Base-by-base conservation (phyloP, 2,797 vertebrate genomes). In the Smutsia gigantea region DNA sequence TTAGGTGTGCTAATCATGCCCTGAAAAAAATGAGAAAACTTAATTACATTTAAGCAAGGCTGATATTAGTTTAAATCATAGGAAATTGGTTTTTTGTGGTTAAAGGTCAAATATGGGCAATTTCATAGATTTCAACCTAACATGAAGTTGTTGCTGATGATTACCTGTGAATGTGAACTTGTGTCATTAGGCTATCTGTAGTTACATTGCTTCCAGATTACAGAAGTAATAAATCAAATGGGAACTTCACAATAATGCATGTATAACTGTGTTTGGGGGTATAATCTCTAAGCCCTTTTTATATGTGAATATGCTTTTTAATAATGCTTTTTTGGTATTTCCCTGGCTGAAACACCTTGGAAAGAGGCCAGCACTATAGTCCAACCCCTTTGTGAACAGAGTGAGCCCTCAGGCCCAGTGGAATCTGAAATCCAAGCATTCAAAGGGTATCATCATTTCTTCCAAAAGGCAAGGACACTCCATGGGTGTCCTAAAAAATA, bases 271-370 rank as follows among this genome's bases (percentile, higher is more conserved):
- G 84, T 88, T 97, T 53, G 2, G 15, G 93, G 87, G 64, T 51
- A 75, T 21, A 23, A 81, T 77, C 42, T 46, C 37, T 46, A 68
- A 89, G 69, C 55, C 75, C 69, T 90, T 84, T 85, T 78, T 83
- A 77, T 6, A 61, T 21, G 59, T 93, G 59, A 93, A 97, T 96
- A 92, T 96, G 90, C 69, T 95, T 90, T 97, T 96, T 95, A 95
- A 95, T 97, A 90, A 94, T 84, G 85, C 90, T 37, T 81, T 87
- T 72, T 94, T 79, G 96, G 82, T 51, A 89, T 93, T 81, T 88
- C 83, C 51, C 53, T 31, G n/a, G 72, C 92, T 92, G 39, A 88
- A 97, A 92, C 2, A 23, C 53, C 55, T 88, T 95, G 95, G 93
- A 93, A 29, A 79, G 78, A 84, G 53, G 87, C 95, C 97, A 94